Conservation (phyloP, 2,888 invertebrate species). For the Vannuccia rotundouncinata region DNA sequence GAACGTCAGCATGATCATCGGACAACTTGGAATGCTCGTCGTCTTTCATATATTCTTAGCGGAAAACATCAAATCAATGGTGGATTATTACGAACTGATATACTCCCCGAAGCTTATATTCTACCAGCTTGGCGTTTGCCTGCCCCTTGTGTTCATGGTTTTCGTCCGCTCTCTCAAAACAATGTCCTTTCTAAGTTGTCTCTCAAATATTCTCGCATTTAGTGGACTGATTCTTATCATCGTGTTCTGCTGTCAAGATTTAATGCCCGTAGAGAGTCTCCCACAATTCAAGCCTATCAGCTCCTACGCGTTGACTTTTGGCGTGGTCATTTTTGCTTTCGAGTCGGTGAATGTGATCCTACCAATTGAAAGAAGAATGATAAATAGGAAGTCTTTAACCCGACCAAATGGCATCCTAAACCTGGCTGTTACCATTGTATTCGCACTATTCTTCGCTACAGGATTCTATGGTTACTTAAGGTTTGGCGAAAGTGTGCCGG, state of each 20-base stretch:
- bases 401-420: conserved; percentile 31
- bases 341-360: conserved; percentile 36
- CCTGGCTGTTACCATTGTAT: conserved; percentile 27
- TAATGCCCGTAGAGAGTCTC: conserved; percentile 25
- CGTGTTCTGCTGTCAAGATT: conserved; percentile 30
- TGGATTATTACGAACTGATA: background rate
- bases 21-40: conserved; percentile 89
- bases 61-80: conserved; percentile 63
- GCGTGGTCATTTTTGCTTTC: conserved; percentile 34
- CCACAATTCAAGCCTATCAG: background rate
- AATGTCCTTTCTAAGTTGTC: conserved; percentile 12
- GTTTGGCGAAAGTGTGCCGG: conserved; percentile 48
- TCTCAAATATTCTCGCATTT: conserved; percentile 30
- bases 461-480: conserved; percentile 42
- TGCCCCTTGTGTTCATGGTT: conserved; percentile 10
- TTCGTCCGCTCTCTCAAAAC: conserved; percentile 28
- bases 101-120: background rate
- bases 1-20: conserved; percentile 60
- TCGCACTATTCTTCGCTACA: conserved; percentile 34
- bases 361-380: conserved; percentile 32
- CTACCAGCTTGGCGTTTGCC: background rate
- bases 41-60: conserved; percentile 89
- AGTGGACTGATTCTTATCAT: background rate
- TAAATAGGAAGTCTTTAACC: background rate
- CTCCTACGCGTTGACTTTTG: conserved; percentile 28